phyloP scores from a whole-genome alignment of 2,888 invertebrate genomes.

The Frankliniella intonsa region DNA sequence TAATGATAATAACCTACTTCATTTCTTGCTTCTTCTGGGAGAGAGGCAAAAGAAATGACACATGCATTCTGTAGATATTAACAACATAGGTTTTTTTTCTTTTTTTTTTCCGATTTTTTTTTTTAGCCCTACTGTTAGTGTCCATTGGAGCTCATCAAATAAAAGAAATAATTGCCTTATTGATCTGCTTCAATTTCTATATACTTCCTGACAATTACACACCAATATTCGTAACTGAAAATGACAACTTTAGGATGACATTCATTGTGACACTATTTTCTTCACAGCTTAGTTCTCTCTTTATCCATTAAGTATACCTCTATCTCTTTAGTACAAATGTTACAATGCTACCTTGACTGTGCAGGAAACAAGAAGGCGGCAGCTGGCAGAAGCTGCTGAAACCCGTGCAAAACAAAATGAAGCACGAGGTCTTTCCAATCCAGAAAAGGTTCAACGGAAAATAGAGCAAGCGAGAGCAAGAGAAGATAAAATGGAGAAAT shows the following conservation, averaged over 20 bases:
- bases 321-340: neutral
- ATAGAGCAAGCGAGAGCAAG: neutral
- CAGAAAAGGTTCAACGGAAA: neutral
- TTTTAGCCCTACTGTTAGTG: neutral
- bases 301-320: too few relatives aligned
- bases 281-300: too few relatives aligned
- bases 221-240: too few relatives aligned
- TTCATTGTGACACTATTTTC: too few relatives aligned
- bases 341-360: neutral
- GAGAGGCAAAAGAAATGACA: too few relatives aligned
- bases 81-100: neutral
- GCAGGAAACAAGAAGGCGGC: constrained; percentile 2
- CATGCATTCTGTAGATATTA: neutral
- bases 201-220: too few relatives aligned
- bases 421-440: neutral
- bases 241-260: too few relatives aligned
- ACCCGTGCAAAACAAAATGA: neutral
- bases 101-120: neutral
- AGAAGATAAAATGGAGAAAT: constrained; percentile 4
- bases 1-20: neutral
- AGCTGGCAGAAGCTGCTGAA: neutral
- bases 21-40: neutral
- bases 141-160: too few relatives aligned
- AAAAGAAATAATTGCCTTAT: too few relatives aligned
- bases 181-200: too few relatives aligned